phyloP scores from a whole-genome alignment of 37 sponge, comb jelly and placozoan genomes.

The Dysidea cf. avara region DNA sequence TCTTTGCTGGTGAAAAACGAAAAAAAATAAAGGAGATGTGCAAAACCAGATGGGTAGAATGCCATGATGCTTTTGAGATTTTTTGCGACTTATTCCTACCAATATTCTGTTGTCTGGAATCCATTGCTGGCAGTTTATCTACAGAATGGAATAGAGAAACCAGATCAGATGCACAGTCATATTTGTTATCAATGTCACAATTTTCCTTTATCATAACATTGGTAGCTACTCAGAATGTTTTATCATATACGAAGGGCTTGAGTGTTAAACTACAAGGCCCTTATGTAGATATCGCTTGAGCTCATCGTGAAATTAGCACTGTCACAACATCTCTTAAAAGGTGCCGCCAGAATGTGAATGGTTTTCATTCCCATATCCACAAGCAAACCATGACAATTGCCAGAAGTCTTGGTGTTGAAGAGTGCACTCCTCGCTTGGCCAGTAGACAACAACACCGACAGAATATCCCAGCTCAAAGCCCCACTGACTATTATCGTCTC shows the following conservation, averaged over 20 bases:
- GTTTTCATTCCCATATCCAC: slow-evolving; percentile 35
- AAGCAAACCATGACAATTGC: slow-evolving; percentile 17
- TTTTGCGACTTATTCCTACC: too few species aligned
- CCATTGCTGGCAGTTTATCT: slow-evolving; percentile 19
- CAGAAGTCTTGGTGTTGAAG: slow-evolving; percentile 26
- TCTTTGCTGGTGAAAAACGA: slow-evolving; percentile 2
- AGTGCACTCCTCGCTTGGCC: slow-evolving; percentile 22
- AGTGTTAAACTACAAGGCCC: slow-evolving; percentile 59
- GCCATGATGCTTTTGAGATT: slow-evolving; percentile 31
- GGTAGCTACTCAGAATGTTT: slow-evolving; percentile 30
- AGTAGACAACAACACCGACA: not conserved
- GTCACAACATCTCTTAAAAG: slow-evolving; percentile 27
- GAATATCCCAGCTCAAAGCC: slow-evolving; percentile 1
- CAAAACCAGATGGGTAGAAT: slow-evolving; percentile 25
- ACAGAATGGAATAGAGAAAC: slow-evolving; percentile 62
- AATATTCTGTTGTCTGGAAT: slow-evolving; percentile 36
- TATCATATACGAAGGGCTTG: slow-evolving; percentile 59
- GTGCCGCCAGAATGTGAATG: slow-evolving; percentile 18
- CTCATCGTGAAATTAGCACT: slow-evolving; percentile 47
- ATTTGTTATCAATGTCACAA: slow-evolving; percentile 39
- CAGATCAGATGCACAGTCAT: slow-evolving; percentile 57
- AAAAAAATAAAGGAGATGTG: slow-evolving; percentile 38
- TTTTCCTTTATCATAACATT: too few species aligned
- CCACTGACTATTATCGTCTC: slow-evolving; percentile 19
- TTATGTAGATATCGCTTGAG: slow-evolving; percentile 49